Percentiles rank a stretch among this genome's conserved stretches.
phyloP scores from a whole-genome alignment of 2,888 invertebrate species.

The Cactoblastis cactorum region DNA sequence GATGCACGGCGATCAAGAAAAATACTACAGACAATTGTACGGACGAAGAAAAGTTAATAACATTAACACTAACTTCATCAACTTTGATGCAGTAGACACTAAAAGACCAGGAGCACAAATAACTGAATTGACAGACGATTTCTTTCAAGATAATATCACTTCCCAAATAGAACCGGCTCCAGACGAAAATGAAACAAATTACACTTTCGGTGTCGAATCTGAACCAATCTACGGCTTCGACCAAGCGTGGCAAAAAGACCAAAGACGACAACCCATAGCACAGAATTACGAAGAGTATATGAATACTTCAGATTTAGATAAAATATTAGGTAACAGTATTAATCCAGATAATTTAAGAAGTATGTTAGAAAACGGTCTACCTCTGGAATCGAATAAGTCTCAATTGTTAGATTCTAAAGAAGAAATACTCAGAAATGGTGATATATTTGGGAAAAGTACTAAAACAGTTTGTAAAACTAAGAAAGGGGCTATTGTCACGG shows the following conservation, averaged over 20 bases:
- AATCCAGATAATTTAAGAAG: constrained; percentile 61
- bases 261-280: constrained; percentile 73
- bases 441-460: constrained; percentile 60
- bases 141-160: constrained; percentile 55
- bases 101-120: constrained; percentile 72
- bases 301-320: constrained; percentile 59
- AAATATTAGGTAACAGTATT: constrained; percentile 50
- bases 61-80: constrained; percentile 53
- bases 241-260: constrained; percentile 70
- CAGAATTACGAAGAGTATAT: constrained; percentile 62
- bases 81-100: constrained; percentile 54
- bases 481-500: constrained; percentile 66
- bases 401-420: constrained; percentile 62
- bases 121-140: constrained; percentile 72
- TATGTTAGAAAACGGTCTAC: constrained; percentile 68
- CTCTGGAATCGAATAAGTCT: constrained; percentile 42
- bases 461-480: constrained; percentile 63
- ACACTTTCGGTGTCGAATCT: constrained; percentile 49
- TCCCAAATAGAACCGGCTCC: constrained; percentile 63
- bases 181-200: constrained; percentile 39
- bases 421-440: constrained; percentile 58
- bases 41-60: constrained; percentile 77
- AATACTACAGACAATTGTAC: constrained; percentile 90
- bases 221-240: constrained; percentile 67
- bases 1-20: constrained; percentile 92